Conservation (phyloP, 2,888 invertebrate species). For the Gari tellinella region DNA sequence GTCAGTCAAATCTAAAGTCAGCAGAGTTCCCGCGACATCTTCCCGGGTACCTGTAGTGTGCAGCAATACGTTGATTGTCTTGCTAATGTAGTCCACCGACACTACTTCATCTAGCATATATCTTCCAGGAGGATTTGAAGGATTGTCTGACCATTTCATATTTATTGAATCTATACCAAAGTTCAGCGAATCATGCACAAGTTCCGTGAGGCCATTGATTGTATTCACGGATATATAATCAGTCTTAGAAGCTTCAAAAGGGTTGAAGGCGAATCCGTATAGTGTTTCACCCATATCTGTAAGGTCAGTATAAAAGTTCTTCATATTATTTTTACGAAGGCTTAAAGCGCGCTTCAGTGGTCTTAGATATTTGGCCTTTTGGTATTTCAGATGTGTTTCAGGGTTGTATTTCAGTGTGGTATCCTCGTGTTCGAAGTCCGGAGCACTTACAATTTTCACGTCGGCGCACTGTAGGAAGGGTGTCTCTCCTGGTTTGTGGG, state of each 20-base stretch:
- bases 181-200: conserved; percentile 35
- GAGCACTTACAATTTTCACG: conserved; percentile 36
- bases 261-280: conserved; percentile 63
- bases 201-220: conserved; percentile 37
- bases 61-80: conserved; percentile 47
- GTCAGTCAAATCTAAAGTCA: conserved; percentile 54
- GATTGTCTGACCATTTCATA: neutral
- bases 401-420: conserved; percentile 22
- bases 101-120: conserved; percentile 58
- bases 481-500: conserved; percentile 71
- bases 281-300: conserved; percentile 8
- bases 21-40: conserved; percentile 39
- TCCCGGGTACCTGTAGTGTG: conserved; percentile 52
- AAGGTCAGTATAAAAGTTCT: neutral
- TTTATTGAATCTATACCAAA: conserved; percentile 58
- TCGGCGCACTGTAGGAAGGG: conserved; percentile 72
- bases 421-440: neutral
- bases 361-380: conserved; percentile 13
- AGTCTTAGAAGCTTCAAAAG: conserved; percentile 48
- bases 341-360: conserved; percentile 36
- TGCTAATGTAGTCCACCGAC: conserved; percentile 48
- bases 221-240: conserved; percentile 54
- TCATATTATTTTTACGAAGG: conserved; percentile 16
- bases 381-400: conserved; percentile 4
- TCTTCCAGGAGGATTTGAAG: neutral